phyloP scores from a whole-genome alignment of 2,888 invertebrate genomes.

The Diadegma fenestrale region DNA sequence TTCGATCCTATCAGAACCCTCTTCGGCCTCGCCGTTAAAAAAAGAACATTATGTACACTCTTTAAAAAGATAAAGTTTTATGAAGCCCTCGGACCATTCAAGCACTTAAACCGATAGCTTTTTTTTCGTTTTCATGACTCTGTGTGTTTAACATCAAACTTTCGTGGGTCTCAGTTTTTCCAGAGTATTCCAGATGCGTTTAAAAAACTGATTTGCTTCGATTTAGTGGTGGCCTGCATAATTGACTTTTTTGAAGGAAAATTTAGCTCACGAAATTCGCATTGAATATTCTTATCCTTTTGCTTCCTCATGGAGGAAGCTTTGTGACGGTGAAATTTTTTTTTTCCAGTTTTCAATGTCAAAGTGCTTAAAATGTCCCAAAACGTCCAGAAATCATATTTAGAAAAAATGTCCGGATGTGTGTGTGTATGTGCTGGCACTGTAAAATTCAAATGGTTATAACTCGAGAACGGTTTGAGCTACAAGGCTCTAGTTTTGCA shows the following conservation, averaged over 20 bases:
- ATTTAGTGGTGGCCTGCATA: neutral
- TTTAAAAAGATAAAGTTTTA: constrained; percentile 36
- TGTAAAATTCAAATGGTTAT: no score
- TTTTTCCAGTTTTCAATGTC: no score
- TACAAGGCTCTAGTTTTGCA: no score
- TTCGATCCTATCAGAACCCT: constrained; percentile 32
- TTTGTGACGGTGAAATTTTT: neutral
- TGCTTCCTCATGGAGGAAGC: no score
- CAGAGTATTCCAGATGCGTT: neutral
- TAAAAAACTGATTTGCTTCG: neutral
- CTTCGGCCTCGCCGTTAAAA: constrained; percentile 26
- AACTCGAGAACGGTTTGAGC: no score
- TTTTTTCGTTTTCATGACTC: constrained; percentile 13
- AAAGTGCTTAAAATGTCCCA: no score
- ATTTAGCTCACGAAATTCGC: no score
- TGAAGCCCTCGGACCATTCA: neutral
- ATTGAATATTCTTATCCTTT: neutral
- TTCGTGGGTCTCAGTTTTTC: neutral
- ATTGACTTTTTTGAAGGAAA: no score
- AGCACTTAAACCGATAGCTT: neutral
- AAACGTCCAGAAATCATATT: no score
- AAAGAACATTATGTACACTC: constrained; percentile 42
- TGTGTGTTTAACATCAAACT: neutral
- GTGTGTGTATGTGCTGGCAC: no score
- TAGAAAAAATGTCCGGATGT: no score